Percentiles rank a stretch among this genome's conserved stretches.
Conservation (phyloP, 2,113 vertebrate genomes). For the Aphelocoma coerulescens region DNA sequence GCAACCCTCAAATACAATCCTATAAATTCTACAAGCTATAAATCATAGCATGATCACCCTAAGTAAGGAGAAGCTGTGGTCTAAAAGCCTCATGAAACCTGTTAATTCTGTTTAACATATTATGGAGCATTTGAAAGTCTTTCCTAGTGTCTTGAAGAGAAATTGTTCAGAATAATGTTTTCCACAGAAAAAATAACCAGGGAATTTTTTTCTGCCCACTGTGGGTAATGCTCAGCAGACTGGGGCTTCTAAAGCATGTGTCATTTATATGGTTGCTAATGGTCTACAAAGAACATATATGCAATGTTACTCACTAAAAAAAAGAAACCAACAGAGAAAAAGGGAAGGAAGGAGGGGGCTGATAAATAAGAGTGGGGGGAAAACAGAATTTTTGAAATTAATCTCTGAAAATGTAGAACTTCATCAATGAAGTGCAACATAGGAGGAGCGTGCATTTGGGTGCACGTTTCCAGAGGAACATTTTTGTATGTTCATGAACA, state of each 20-base stretch:
- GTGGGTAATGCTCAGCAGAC: background rate
- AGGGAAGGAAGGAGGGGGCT: background rate
- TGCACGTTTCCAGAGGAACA: rapidly evolving
- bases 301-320: background rate
- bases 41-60: background rate
- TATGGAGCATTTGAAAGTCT: background rate
- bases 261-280: background rate
- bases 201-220: background rate
- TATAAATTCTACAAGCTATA: background rate
- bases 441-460: background rate
- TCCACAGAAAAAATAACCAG: background rate
- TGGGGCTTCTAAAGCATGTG: background rate
- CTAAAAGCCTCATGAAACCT: background rate
- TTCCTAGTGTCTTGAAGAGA: background rate
- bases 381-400: background rate
- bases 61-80: background rate
- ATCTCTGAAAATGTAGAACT: background rate
- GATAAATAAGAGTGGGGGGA: background rate
- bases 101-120: background rate
- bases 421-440: background rate
- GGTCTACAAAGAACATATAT: background rate
- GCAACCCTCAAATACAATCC: background rate
- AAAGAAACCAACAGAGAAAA: no score
- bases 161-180: background rate
- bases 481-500: background rate